A percentile compares a stretch with the other conserved stretches of the same genome.
Evolutionary conservation across 2,888 invertebrate species (phyloP).

Genomic region (Drosophila tanythrix): DNA sequence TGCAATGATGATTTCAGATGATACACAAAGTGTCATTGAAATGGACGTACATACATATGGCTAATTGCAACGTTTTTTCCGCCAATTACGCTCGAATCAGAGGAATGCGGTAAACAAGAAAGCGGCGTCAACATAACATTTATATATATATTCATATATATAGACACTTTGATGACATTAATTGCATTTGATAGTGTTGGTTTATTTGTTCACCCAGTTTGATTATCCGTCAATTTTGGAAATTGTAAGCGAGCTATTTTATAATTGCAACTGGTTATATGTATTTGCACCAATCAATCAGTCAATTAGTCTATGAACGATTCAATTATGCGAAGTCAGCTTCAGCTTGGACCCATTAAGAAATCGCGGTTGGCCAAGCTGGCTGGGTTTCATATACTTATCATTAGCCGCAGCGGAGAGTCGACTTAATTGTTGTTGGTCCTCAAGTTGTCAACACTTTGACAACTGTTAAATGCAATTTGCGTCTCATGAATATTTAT

Average conservation of each 20-base stretch:
- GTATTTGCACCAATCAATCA: conserved; percentile 39
- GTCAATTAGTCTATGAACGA: conserved; percentile 26
- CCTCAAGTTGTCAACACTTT: conserved; percentile 63
- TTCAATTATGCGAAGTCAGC: conserved; percentile 24
- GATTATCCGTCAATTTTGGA: conserved; percentile 28
- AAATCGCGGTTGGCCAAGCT: conserved; percentile 7
- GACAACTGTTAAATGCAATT: conserved; percentile 63
- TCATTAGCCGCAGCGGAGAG: conserved; percentile 44
- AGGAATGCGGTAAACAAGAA: background rate
- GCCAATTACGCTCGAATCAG: conserved; percentile 46
- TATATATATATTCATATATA: conserved; percentile 13
- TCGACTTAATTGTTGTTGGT: conserved; percentile 49
- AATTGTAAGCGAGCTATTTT: conserved; percentile 9
- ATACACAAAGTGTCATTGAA: conserved; percentile 51
- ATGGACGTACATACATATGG: conserved; percentile 45
- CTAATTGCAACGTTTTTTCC: conserved; percentile 62
- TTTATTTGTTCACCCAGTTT: conserved; percentile 45
- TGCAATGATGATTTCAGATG: conserved; percentile 57
- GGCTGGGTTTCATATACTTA: conserved; percentile 26
- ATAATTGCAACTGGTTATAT: conserved; percentile 18
- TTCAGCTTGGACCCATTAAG: conserved; percentile 1
- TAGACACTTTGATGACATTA: conserved; percentile 51
- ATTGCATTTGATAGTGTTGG: conserved; percentile 70
- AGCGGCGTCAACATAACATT: conserved; percentile 15
- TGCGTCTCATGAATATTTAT: conserved; percentile 76